A percentile compares a stretch with the other conserved stretches of the same genome.
These are phyloP conservation scores for Tinea trinotella DNA, from an alignment of 2,888 invertebrate genomes.

Conservation along the genomic window DNA sequence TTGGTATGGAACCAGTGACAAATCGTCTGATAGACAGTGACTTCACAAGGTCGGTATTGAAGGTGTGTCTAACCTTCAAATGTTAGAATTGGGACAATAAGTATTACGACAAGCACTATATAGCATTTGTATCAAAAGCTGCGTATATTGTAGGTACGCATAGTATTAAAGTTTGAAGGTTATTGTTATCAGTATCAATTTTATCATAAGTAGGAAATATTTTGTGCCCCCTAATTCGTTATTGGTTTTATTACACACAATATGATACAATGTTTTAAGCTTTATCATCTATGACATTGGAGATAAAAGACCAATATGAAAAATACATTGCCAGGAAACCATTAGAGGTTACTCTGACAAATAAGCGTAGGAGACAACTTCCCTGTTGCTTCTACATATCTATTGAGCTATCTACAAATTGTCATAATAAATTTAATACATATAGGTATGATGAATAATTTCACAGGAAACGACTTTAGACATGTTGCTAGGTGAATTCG, in stretches of 20 bases:
- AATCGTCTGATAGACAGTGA: constrained; percentile 17
- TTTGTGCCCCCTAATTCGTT: constrained; percentile 11
- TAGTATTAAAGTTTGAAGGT: constrained; percentile 14
- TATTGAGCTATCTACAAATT: constrained; percentile 1
- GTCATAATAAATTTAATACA: background rate
- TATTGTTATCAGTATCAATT: constrained; percentile 13
- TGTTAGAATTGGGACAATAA: constrained; percentile 16
- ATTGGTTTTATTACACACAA: constrained; percentile 12
- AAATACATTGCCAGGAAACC: constrained; percentile 14
- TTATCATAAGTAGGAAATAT: constrained; percentile 18
- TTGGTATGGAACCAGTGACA: constrained; percentile 2
- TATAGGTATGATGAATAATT: too few relatives aligned
- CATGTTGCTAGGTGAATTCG: too few relatives aligned
- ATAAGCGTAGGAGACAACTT: constrained; percentile 3
- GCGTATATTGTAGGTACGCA: background rate
- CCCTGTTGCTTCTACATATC: constrained; percentile 10
- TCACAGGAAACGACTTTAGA: too few relatives aligned
- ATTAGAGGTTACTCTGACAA: constrained; percentile 15
- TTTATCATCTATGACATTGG: constrained; percentile 21
- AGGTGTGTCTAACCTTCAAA: constrained; percentile 16
- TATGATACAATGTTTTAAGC: constrained; percentile 13
- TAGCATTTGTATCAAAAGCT: constrained; percentile 7
- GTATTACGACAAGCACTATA: background rate
- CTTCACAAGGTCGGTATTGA: constrained; percentile 9
- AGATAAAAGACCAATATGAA: constrained; percentile 21